These are phyloP conservation scores for Propithecus deckenii DNA, from an alignment of 2,797 vertebrate species.

Conservation along the genomic window DNA sequence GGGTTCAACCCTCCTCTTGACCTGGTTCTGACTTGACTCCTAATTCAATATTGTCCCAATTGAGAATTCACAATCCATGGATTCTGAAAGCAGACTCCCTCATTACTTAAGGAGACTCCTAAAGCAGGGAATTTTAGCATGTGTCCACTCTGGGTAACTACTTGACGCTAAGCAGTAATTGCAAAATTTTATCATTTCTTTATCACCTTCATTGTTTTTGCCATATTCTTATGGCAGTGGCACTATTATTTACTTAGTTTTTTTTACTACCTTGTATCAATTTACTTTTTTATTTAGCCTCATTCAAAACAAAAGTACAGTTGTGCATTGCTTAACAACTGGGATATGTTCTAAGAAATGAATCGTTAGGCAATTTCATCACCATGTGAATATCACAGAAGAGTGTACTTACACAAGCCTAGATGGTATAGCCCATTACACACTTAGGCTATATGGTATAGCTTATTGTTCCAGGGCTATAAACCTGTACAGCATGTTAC, in stretches of 20 bases:
- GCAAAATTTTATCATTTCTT: neutral
- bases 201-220: neutral
- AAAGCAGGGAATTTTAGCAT: neutral
- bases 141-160: neutral
- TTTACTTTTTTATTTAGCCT: constrained; percentile 6
- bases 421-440: neutral
- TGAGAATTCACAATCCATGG: neutral
- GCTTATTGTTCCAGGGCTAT: neutral
- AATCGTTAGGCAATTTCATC: neutral
- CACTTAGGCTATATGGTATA: neutral
- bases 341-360: neutral
- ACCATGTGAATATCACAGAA: neutral
- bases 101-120: neutral
- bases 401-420: neutral
- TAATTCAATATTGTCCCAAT: neutral
- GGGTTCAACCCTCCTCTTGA: neutral
- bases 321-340: neutral
- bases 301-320: neutral
- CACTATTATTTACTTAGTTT: neutral
- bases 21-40: neutral
- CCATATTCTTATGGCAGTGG: neutral
- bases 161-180: neutral
- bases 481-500: neutral
- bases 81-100: neutral
- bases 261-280: neutral